A percentile compares a stretch with the other conserved stretches of the same genome.
phyloP scores from a whole-genome alignment of 2,113 vertebrate genomes.

The Corvus moneduloides region DNA sequence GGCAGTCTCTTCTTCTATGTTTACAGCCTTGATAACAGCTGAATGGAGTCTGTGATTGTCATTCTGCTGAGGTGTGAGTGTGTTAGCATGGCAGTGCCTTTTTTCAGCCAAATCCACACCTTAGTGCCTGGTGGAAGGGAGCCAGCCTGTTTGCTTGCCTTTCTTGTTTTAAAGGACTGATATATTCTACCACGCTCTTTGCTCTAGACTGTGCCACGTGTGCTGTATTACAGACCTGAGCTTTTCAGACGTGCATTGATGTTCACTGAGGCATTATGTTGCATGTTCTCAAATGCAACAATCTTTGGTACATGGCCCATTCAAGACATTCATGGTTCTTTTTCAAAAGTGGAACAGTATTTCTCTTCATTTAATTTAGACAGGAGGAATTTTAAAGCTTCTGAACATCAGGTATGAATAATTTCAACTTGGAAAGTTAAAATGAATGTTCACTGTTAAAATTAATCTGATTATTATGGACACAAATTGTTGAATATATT shows the following conservation, averaged over 20 bases:
- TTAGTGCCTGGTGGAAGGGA: neutral
- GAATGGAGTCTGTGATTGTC: neutral
- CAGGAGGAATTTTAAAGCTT: neutral
- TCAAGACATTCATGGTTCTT: neutral
- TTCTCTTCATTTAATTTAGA: neutral
- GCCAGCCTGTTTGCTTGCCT: neutral
- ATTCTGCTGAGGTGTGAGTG: neutral
- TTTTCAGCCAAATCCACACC: neutral
- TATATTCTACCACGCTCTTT: neutral
- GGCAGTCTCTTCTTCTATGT: neutral
- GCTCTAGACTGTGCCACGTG: neutral
- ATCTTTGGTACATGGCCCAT: neutral
- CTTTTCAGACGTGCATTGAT: neutral
- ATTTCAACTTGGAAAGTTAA: neutral
- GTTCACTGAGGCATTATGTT: neutral
- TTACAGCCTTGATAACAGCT: neutral
- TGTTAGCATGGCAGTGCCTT: neutral
- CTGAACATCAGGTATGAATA: neutral
- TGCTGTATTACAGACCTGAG: neutral
- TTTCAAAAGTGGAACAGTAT: neutral
- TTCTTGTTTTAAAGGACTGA: neutral
- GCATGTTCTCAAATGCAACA: neutral
- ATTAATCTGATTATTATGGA: neutral
- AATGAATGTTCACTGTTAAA: neutral
- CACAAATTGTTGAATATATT: neutral